Conservation (phyloP, 2,113 vertebrate species). For the Rhagologus leucostigma region DNA sequence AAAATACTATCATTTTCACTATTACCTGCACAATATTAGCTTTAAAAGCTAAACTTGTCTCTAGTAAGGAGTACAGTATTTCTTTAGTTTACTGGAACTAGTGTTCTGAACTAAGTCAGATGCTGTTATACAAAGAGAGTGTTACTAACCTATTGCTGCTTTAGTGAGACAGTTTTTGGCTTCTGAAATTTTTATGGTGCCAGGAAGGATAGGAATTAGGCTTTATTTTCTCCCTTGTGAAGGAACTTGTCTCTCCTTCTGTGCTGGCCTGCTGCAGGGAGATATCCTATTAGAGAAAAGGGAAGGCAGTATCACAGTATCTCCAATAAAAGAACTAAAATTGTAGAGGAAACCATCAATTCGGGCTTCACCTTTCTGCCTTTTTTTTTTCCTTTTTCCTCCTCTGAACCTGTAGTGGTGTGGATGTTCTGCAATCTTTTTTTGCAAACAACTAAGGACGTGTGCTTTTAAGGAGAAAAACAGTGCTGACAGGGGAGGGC, state of each 20-base stretch:
- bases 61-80: neutral
- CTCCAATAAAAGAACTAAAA: neutral
- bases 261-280: neutral
- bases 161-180: neutral
- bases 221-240: neutral
- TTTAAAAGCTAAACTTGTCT: neutral
- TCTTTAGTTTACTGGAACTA: neutral
- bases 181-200: neutral
- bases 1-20: neutral
- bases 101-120: neutral
- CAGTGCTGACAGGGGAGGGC: neutral
- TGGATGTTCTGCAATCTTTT: neutral
- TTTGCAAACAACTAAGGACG: rapidly evolving
- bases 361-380: neutral
- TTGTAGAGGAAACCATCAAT: neutral
- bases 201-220: too few relatives aligned
- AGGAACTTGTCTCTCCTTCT: neutral
- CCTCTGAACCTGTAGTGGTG: neutral
- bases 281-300: neutral
- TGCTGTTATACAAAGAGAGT: neutral
- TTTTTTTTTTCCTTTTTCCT: too few relatives aligned
- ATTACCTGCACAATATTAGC: neutral
- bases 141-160: neutral
- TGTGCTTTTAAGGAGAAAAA: neutral
- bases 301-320: neutral